Conservation (phyloP, 64 coral and sea anemone genomes). For the Orbicella faveolata region DNA sequence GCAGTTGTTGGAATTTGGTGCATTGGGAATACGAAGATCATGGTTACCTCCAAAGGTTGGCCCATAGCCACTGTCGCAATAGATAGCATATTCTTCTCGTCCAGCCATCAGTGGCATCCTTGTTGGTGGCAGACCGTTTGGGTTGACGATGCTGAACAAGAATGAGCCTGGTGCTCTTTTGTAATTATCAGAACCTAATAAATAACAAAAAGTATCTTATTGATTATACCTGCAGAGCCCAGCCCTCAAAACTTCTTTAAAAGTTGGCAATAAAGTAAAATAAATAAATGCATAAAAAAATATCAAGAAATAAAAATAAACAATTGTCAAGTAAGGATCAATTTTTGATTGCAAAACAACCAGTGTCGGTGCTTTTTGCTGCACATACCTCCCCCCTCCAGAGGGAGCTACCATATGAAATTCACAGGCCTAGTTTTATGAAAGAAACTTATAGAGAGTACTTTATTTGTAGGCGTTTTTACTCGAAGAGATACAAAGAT, state of each 20-base stretch:
- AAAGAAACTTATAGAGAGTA: too few relatives aligned
- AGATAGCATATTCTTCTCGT: background rate
- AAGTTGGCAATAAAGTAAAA: too few relatives aligned
- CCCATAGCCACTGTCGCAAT: background rate
- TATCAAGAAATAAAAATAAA: too few relatives aligned
- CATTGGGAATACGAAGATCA: background rate
- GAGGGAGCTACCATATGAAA: too few relatives aligned
- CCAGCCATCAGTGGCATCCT: background rate
- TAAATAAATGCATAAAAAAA: too few relatives aligned
- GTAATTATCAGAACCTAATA: background rate
- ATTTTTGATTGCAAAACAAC: too few relatives aligned
- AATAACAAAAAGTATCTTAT: background rate
- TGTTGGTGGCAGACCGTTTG: background rate
- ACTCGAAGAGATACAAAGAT: too few relatives aligned
- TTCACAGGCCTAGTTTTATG: too few relatives aligned
- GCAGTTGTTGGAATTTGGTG: background rate
- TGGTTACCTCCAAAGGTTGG: background rate
- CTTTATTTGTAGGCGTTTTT: too few relatives aligned
- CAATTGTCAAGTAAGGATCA: rapidly evolving
- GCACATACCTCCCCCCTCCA: too few relatives aligned
- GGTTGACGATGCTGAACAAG: slow-evolving; percentile 8
- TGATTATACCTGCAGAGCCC: background rate
- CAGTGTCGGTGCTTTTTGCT: too few relatives aligned
- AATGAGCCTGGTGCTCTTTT: background rate
- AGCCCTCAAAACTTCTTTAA: background rate